Evolutionary conservation across 2,797 vertebrate species (phyloP).

Genomic region (Acridotheres tristis): DNA sequence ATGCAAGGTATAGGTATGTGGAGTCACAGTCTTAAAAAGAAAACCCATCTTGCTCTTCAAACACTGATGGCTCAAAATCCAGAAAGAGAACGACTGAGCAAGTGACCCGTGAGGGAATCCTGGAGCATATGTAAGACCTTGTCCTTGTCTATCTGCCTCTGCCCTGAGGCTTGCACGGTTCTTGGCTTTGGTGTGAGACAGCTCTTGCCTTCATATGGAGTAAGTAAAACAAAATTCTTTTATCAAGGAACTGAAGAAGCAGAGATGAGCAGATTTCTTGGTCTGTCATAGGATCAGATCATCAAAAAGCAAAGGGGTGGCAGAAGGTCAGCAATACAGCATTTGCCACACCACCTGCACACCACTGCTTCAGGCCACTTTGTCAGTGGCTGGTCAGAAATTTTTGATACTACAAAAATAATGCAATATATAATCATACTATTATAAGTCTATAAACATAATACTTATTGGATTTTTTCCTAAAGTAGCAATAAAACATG

Average conservation of each 20-base stretch:
- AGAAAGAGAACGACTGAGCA: not conserved
- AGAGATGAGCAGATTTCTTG: not conserved
- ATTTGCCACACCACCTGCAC: fast-evolving
- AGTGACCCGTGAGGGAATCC: not conserved
- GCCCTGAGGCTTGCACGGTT: fast-evolving
- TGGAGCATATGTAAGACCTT: not conserved
- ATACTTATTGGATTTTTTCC: not conserved
- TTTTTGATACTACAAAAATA: not conserved
- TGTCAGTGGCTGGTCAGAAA: fast-evolving
- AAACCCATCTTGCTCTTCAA: not conserved
- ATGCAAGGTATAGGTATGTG: not conserved
- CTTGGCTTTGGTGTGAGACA: not conserved
- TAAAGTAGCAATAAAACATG: not conserved
- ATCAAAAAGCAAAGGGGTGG: not conserved
- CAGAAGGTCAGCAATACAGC: not conserved
- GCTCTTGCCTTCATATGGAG: not conserved
- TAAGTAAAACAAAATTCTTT: not conserved
- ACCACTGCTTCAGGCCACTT: not conserved
- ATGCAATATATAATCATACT: not conserved
- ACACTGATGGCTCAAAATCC: not conserved
- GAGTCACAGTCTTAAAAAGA: not conserved
- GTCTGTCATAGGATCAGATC: not conserved
- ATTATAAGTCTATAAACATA: not conserved
- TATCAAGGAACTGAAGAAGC: not conserved
- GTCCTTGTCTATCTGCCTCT: not conserved